A percentile compares a stretch with the other conserved stretches of the same genome.
Evolutionary conservation across 2,113 vertebrate genomes (phyloP).

Genomic region (Anas platyrhynchos): DNA sequence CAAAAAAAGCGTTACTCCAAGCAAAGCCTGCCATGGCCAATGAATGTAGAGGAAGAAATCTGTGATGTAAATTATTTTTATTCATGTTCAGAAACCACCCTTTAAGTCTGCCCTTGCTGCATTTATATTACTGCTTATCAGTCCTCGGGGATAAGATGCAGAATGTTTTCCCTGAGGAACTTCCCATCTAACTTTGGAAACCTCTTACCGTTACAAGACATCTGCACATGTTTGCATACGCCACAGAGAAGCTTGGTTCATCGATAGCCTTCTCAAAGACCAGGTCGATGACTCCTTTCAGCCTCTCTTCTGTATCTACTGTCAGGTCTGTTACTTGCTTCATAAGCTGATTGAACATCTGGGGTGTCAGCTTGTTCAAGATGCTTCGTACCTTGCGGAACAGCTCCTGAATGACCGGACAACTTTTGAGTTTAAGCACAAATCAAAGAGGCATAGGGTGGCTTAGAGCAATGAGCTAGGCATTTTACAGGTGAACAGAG

Average conservation of each 20-base stretch:
- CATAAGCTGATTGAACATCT: slow-evolving; percentile 98
- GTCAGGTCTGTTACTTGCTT: slow-evolving; percentile 97
- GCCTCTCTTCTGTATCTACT: slow-evolving; percentile 94
- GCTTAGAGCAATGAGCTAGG: neutral
- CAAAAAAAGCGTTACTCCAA: neutral
- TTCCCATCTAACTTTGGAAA: neutral
- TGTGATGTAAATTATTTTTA: no score
- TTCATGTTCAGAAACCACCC: neutral
- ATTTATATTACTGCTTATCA: neutral
- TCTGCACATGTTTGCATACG: slow-evolving; percentile 97
- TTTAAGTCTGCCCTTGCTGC: neutral
- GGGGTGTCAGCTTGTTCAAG: slow-evolving; percentile 96
- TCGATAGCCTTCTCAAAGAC: slow-evolving; percentile 98
- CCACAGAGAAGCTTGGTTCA: slow-evolving; percentile 96
- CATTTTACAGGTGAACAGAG: neutral
- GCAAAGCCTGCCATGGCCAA: neutral
- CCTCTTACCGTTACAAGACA: slow-evolving; percentile 91
- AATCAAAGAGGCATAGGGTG: neutral
- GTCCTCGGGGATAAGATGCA: slow-evolving; percentile 13
- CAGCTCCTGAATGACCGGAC: slow-evolving; percentile 81
- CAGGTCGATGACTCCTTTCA: slow-evolving; percentile 97
- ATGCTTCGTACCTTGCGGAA: slow-evolving; percentile 97
- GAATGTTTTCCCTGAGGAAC: neutral
- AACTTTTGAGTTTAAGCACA: neutral
- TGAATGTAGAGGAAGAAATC: fast-evolving